Percentiles rank a stretch among this genome's conserved stretches.
Evolutionary conservation across 1,140 invertebrate genomes (phyloP).

Genomic region (Drosophila ficusphila): DNA sequence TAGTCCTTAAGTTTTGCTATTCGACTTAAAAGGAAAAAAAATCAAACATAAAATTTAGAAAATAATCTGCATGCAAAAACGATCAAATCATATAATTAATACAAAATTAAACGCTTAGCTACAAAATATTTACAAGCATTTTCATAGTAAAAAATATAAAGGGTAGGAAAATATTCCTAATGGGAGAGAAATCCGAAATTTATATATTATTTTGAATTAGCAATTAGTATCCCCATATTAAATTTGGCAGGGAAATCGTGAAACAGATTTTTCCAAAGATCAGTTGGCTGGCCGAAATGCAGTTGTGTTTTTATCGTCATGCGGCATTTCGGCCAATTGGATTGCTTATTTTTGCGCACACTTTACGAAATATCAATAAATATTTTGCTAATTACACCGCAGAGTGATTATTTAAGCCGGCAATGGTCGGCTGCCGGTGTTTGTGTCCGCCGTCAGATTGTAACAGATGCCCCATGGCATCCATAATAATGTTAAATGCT

Average conservation of each 20-base stretch:
- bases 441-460: conserved; percentile 30
- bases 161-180: too few relatives aligned
- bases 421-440: conserved; percentile 12
- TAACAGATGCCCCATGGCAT: conserved; percentile 72
- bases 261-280: not conserved
- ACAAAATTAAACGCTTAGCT: too few relatives aligned
- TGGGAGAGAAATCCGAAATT: too few relatives aligned
- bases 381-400: conserved; percentile 52
- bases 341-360: conserved; percentile 21
- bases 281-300: not conserved
- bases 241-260: not conserved
- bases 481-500: conserved; percentile 80
- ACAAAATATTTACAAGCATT: too few relatives aligned
- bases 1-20: not conserved
- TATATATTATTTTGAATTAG: too few relatives aligned
- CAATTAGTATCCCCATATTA: too few relatives aligned
- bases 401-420: conserved; percentile 51
- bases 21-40: too few relatives aligned
- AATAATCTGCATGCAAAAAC: too few relatives aligned
- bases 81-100: too few relatives aligned
- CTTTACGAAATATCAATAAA: conserved; percentile 50
- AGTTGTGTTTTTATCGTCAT: conserved; percentile 6
- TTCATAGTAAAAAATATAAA: too few relatives aligned
- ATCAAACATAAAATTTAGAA: too few relatives aligned
- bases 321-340: conserved; percentile 30